These are phyloP conservation scores for Echeneis naucrates DNA, from an alignment of 2,797 vertebrate genomes.

Conservation along the genomic window DNA sequence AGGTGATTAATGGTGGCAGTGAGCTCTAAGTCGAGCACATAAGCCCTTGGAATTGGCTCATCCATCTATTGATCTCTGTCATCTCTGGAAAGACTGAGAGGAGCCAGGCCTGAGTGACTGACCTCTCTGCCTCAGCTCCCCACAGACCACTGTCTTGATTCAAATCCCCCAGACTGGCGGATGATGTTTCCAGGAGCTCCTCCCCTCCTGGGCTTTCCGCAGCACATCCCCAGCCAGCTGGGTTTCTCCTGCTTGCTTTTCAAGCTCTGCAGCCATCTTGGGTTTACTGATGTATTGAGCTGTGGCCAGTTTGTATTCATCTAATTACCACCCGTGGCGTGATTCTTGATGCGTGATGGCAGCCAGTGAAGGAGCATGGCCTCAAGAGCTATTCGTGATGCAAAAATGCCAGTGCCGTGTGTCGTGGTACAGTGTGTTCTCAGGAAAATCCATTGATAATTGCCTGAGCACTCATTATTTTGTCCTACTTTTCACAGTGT, in stretches of 20 bases:
- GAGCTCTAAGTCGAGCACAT: conserved; percentile 55
- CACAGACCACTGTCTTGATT: conserved; percentile 46
- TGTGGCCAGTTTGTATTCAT: conserved; percentile 65
- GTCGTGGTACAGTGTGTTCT: conserved; percentile 50
- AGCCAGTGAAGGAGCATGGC: conserved; percentile 14
- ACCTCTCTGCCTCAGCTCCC: conserved; percentile 40
- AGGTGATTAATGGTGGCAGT: conserved; percentile 54
- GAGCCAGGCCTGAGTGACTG: conserved; percentile 37
- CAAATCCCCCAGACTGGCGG: conserved; percentile 24
- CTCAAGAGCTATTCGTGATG: conserved; percentile 29
- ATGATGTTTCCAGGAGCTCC: conserved; percentile 46
- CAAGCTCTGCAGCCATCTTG: conserved; percentile 86
- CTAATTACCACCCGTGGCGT: conserved; percentile 46
- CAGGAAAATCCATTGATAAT: conserved; percentile 64
- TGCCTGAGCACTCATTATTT: conserved; percentile 58
- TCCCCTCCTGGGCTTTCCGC: conserved; percentile 37
- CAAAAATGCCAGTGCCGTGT: conserved; percentile 24
- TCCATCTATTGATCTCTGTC: conserved; percentile 71
- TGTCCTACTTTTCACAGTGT: conserved; percentile 71
- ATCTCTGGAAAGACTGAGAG: conserved; percentile 52
- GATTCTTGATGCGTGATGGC: conserved; percentile 55
- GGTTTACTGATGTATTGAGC: conserved; percentile 69
- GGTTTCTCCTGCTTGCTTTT: conserved; percentile 74
- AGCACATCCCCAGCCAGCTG: conserved; percentile 41
- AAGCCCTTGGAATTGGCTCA: conserved; percentile 52